Evolutionary conservation across 2,888 invertebrate species (phyloP).

Genomic region (Tigriopus californicus): DNA sequence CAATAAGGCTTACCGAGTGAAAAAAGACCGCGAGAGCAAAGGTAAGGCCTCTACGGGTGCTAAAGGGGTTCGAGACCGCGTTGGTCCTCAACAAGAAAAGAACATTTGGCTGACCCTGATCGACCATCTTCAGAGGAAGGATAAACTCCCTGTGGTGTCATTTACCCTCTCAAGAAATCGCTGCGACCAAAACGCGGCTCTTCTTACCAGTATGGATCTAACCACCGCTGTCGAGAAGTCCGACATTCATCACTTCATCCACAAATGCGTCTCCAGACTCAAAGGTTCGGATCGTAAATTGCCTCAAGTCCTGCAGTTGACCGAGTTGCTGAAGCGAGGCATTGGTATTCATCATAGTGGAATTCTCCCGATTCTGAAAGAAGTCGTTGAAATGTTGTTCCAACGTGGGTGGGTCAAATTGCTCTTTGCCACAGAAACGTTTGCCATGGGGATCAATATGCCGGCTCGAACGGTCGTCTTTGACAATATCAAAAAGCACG

Average conservation of each 20-base stretch:
- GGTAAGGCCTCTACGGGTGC: constrained; percentile 13
- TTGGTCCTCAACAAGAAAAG: constrained; percentile 45
- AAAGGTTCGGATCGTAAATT: constrained; percentile 70
- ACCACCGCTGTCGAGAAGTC: constrained; percentile 67
- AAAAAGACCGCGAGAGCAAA: constrained; percentile 28
- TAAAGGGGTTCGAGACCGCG: constrained; percentile 6
- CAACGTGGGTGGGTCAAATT: constrained; percentile 80
- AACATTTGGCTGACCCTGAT: constrained; percentile 63
- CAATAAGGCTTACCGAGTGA: constrained; percentile 29
- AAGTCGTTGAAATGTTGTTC: constrained; percentile 94
- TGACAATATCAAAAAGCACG: constrained; percentile 74
- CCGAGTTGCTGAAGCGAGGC: constrained; percentile 53
- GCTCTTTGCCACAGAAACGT: constrained; percentile 95
- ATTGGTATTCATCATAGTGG: constrained; percentile 97
- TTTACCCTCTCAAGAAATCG: constrained; percentile 77
- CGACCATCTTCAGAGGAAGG: constrained; percentile 54
- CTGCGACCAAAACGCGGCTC: constrained; percentile 49
- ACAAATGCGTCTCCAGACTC: constrained; percentile 54
- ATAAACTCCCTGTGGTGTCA: constrained; percentile 78
- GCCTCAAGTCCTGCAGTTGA: constrained; percentile 56
- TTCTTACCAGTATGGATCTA: constrained; percentile 43
- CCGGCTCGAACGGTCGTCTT: constrained; percentile 94
- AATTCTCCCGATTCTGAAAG: constrained; percentile 91
- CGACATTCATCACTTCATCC: constrained; percentile 65
- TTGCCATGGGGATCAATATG: constrained; percentile 99